Conservation (phyloP, 2,888 invertebrate genomes). For the Drosophila rellima region DNA sequence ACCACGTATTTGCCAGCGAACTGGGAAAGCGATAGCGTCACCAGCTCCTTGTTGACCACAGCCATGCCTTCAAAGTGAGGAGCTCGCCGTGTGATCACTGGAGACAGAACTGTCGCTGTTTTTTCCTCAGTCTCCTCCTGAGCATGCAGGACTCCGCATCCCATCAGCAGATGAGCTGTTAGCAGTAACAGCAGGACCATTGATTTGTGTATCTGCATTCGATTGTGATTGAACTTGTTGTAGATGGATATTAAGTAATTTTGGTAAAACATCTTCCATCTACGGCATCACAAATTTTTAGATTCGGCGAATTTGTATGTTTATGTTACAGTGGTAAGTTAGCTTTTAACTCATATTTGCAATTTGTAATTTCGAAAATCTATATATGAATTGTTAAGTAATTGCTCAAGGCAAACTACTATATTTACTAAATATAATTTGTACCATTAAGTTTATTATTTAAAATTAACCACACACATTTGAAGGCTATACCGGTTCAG, state of each 20-base stretch:
- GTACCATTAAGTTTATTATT: conserved; percentile 20
- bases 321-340: not conserved
- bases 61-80: conserved; percentile 21
- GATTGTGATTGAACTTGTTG: not conserved
- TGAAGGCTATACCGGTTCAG: conserved; percentile 57
- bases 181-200: conserved; percentile 1
- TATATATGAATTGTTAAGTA: not conserved
- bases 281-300: not conserved
- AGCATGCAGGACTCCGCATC: not conserved
- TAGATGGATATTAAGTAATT: not conserved
- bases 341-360: conserved; percentile 13
- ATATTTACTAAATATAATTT: conserved; percentile 25
- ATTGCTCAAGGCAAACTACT: conserved; percentile 17
- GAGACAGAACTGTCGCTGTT: not conserved
- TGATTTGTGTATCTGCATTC: conserved; percentile 7
- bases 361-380: conserved; percentile 13
- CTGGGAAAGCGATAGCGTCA: conserved; percentile 8
- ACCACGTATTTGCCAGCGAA: conserved; percentile 23
- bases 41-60: conserved; percentile 20
- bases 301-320: conserved; percentile 3
- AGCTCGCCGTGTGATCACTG: conserved; percentile 16
- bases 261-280: conserved; percentile 3
- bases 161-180: not conserved
- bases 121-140: not conserved
- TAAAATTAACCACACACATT: conserved; percentile 15